phyloP scores from a whole-genome alignment of 2,113 vertebrate species.

The Silurus asotus region DNA sequence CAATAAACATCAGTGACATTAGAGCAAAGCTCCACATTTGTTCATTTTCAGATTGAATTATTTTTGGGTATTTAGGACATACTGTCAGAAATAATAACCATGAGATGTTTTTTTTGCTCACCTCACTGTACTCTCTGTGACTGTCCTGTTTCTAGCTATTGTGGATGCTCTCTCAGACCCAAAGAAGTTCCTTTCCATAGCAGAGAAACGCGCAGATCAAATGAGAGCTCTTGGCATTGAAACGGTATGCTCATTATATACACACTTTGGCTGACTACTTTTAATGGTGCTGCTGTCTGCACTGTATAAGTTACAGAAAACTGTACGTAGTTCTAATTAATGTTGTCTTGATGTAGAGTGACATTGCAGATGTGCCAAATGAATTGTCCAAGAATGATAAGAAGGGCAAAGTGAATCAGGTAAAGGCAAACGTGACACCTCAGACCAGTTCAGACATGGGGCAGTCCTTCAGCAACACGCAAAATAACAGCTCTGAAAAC shows the following conservation, averaged over 20 bases:
- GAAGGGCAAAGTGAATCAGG: conserved; percentile 87
- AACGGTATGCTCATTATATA: conserved; percentile 76
- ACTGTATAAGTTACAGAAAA: neutral
- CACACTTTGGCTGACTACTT: neutral
- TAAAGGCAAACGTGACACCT: conserved; percentile 87
- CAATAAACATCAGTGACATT: conserved; percentile 7
- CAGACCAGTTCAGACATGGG: conserved; percentile 90
- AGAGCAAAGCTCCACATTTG: neutral
- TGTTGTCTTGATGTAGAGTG: conserved; percentile 76
- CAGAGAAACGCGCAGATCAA: conserved; percentile 96
- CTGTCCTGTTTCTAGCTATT: conserved; percentile 77
- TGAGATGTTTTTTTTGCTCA: neutral
- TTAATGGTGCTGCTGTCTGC: neutral
- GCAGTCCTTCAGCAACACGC: conserved; percentile 74
- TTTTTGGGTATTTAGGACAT: neutral
- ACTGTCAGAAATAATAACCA: neutral
- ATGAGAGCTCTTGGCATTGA: conserved; percentile 98
- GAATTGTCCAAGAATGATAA: conserved; percentile 93
- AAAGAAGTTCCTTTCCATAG: conserved; percentile 98
- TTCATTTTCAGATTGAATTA: neutral
- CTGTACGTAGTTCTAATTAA: neutral
- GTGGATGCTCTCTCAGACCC: conserved; percentile 98
- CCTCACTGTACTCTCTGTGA: neutral
- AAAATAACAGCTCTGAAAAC: conserved; percentile 77
- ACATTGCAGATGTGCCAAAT: conserved; percentile 95